phyloP scores from a whole-genome alignment of 1,140 invertebrate species.

The Drosophila oshimai region DNA sequence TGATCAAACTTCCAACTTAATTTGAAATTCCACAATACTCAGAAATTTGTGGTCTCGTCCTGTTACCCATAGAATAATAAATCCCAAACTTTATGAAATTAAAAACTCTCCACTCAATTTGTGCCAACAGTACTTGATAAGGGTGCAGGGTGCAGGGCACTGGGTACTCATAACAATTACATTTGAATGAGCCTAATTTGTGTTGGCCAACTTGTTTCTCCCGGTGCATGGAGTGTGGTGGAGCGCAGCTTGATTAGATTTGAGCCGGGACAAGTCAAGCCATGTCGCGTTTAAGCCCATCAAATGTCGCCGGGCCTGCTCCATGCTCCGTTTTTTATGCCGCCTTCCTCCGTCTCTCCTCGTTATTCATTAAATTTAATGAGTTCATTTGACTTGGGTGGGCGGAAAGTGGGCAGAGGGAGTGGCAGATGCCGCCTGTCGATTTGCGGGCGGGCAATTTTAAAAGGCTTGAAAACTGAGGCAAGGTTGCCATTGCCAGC shows the following conservation, averaged over 20 bases:
- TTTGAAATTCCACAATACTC: no score
- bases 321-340: not conserved
- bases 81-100: no score
- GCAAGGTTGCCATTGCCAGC: conserved; percentile 49
- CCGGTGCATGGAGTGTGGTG: not conserved
- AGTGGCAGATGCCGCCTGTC: not conserved
- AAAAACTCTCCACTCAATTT: no score
- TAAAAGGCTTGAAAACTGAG: conserved; percentile 68
- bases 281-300: conserved; percentile 53
- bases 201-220: conserved; percentile 9
- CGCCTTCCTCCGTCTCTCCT: conserved; percentile 29
- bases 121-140: no score
- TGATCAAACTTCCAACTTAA: no score
- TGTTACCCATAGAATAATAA: no score
- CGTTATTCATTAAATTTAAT: conserved; percentile 78
- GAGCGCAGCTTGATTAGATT: conserved; percentile 23
- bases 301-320: conserved; percentile 37
- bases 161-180: no score
- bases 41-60: no score
- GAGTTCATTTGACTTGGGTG: conserved; percentile 51
- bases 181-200: not conserved
- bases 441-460: conserved; percentile 64
- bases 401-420: not conserved
- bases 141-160: no score
- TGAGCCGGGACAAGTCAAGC: conserved; percentile 11